Evolutionary conservation across 37 sponge, comb jelly and placozoan genomes (phyloP).

Genomic region (Oopsacas minuta): DNA sequence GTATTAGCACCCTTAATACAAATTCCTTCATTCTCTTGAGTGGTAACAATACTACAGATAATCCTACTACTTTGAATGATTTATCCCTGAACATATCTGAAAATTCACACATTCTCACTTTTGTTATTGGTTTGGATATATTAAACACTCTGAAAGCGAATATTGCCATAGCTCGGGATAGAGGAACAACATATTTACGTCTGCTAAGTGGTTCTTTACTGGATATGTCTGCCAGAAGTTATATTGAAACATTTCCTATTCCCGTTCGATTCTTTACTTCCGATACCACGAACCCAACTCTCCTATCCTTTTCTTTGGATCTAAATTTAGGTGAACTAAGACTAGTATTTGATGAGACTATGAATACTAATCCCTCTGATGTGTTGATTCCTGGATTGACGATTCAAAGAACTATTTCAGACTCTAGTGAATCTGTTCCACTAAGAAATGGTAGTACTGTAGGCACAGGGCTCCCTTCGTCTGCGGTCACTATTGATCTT

Average conservation of each 20-base stretch:
- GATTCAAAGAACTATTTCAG: neutral
- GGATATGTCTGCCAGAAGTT: constrained; percentile 48
- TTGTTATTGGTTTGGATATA: constrained; percentile 35
- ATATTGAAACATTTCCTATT: constrained; percentile 15
- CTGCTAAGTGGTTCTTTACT: constrained; percentile 28
- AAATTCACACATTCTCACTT: neutral
- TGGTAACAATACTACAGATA: constrained; percentile 21
- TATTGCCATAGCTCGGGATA: constrained; percentile 40
- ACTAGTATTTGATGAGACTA: constrained; percentile 54
- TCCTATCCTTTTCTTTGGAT: constrained; percentile 21
- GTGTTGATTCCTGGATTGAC: constrained; percentile 24
- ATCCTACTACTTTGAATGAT: neutral
- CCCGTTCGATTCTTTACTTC: constrained; percentile 16
- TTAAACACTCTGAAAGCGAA: constrained; percentile 57
- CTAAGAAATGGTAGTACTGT: constrained; percentile 21
- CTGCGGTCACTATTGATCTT: constrained; percentile 32
- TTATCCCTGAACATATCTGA: neutral
- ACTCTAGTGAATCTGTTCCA: constrained; percentile 18
- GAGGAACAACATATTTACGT: constrained; percentile 48
- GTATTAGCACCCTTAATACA: constrained; percentile 36
- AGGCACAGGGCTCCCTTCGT: constrained; percentile 15
- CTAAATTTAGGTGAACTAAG: constrained; percentile 32
- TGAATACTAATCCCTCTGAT: constrained; percentile 33
- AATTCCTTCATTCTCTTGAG: constrained; percentile 29
- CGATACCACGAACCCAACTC: neutral